phyloP scores from a whole-genome alignment of 2,113 vertebrate species.

The Oriolus oriolus region DNA sequence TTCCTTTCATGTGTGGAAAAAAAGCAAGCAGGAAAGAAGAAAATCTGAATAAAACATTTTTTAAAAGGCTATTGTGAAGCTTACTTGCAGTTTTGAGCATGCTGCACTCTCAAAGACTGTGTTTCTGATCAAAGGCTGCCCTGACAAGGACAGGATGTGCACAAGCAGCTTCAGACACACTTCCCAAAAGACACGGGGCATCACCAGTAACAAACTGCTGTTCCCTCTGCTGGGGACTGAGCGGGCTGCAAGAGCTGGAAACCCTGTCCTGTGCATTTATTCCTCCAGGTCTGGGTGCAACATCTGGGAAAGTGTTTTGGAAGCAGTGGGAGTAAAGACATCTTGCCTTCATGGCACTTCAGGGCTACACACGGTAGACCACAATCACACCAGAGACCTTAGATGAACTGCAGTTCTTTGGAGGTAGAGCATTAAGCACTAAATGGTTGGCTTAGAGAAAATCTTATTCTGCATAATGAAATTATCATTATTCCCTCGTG shows the following conservation, averaged over 20 bases:
- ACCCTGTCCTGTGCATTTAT: not conserved
- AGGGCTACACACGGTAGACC: constrained; percentile 24
- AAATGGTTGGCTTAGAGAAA: constrained; percentile 42
- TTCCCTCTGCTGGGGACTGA: not conserved
- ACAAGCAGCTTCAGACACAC: not conserved
- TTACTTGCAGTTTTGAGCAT: not conserved
- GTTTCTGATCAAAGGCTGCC: rapidly evolving
- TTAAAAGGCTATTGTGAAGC: not conserved
- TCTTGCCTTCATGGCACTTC: constrained; percentile 5
- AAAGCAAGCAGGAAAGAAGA: not conserved
- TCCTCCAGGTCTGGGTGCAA: not conserved
- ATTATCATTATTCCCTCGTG: constrained; percentile 64
- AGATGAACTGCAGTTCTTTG: constrained; percentile 60
- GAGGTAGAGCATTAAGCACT: constrained; percentile 57
- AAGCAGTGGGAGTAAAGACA: not conserved
- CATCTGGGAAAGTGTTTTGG: constrained; percentile 30
- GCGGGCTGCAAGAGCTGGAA: not conserved
- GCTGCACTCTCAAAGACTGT: not conserved
- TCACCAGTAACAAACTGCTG: not conserved
- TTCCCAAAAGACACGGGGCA: not conserved
- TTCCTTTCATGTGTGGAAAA: not conserved
- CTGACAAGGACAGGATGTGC: not conserved
- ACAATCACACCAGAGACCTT: constrained; percentile 43
- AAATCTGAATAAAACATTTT: not conserved
- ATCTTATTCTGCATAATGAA: constrained; percentile 57